A percentile compares a stretch with the other conserved stretches of the same genome.
Conservation (phyloP, 2,113 vertebrate species). For the Cacatua alba region DNA sequence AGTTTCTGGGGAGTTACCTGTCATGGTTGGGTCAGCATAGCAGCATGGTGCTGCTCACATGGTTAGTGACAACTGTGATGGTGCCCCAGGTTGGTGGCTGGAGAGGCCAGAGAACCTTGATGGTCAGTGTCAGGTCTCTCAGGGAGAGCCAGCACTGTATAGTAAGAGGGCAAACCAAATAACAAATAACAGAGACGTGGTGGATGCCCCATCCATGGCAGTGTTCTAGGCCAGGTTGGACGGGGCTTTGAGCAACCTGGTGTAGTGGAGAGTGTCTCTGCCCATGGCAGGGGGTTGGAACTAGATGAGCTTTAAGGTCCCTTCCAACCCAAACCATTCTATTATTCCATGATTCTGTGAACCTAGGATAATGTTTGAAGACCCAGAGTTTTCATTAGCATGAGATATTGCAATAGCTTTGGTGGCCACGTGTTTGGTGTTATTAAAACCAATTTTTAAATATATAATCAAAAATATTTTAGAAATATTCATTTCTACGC, state of each 20-base stretch:
- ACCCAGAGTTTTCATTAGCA: neutral
- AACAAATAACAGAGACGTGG: neutral
- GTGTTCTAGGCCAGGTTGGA: neutral
- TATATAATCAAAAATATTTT: neutral
- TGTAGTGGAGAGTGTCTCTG: neutral
- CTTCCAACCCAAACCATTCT: neutral
- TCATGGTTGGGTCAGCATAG: neutral
- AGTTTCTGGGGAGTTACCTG: neutral
- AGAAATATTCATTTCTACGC: neutral
- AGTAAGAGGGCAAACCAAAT: neutral
- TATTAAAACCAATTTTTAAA: neutral
- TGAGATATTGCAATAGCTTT: neutral
- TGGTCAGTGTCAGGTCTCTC: neutral
- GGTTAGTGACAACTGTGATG: neutral
- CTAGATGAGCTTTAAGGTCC: neutral
- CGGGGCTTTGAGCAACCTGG: neutral
- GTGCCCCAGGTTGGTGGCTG: accelerated
- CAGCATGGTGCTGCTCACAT: neutral
- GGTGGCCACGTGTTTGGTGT: accelerated
- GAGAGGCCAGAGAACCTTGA: neutral
- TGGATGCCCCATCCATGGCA: neutral
- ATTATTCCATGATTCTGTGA: neutral
- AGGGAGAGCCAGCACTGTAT: neutral
- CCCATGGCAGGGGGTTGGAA: neutral
- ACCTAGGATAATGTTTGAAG: neutral